phyloP scores from a whole-genome alignment of 2,797 vertebrate species.

The Molossus alvarezi region DNA sequence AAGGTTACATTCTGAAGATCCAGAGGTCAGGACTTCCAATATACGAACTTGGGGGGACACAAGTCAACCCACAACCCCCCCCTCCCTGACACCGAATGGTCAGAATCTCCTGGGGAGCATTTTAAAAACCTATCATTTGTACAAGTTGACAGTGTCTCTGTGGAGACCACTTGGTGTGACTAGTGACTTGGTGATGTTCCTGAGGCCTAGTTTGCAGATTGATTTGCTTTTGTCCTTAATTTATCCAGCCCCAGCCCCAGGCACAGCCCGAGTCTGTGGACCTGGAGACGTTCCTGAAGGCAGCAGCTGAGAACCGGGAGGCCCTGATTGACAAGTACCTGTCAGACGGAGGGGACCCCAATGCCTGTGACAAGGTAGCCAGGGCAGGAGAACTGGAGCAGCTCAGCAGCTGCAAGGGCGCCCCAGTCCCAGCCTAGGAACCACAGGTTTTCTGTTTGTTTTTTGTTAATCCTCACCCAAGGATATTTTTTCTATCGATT shows the following conservation, averaged over 20 bases:
- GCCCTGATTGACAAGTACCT: conserved; percentile 93
- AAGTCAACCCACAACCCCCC: background rate
- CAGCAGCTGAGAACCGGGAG: conserved; percentile 92
- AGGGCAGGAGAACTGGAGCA: rapidly evolving
- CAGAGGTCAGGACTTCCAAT: background rate
- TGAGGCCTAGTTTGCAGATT: background rate
- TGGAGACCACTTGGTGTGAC: background rate
- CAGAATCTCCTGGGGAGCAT: background rate
- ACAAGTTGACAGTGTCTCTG: background rate
- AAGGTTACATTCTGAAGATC: background rate
- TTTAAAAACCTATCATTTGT: background rate
- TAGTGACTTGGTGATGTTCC: rapidly evolving
- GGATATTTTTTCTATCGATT: no score
- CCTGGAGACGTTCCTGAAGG: conserved; percentile 90
- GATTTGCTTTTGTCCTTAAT: background rate
- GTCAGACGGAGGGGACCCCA: conserved; percentile 90
- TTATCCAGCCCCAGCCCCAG: conserved; percentile 3
- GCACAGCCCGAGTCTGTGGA: conserved; percentile 90
- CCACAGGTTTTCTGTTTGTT: no score
- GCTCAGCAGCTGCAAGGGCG: no score
- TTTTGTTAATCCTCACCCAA: no score
- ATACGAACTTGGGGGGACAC: background rate
- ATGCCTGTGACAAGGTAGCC: conserved; percentile 91
- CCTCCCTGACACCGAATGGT: no score
- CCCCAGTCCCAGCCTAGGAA: background rate